A percentile compares a stretch with the other conserved stretches of the same genome.
These are phyloP conservation scores for Heliothis peltigera DNA, from an alignment of 2,888 invertebrate species.

Conservation along the genomic window DNA sequence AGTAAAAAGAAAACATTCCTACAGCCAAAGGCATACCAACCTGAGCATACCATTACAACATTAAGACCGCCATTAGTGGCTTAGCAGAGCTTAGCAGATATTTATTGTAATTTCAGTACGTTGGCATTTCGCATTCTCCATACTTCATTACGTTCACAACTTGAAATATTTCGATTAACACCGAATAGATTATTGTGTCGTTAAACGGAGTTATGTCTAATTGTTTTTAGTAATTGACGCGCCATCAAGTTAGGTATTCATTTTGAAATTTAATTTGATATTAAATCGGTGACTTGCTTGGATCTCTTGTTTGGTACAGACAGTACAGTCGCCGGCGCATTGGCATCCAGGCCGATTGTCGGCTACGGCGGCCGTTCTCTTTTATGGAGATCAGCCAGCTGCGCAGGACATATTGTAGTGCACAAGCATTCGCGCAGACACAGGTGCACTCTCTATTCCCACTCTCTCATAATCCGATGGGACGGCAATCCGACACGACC, in stretches of 20 bases:
- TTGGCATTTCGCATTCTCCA: slow-evolving; percentile 33
- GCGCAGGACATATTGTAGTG: too few relatives aligned
- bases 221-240: slow-evolving; percentile 30
- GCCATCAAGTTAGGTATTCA: not conserved
- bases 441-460: too few relatives aligned
- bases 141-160: slow-evolving; percentile 37
- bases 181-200: slow-evolving; percentile 21
- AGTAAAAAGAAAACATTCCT: not conserved
- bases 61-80: slow-evolving; percentile 41
- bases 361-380: too few relatives aligned
- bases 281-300: too few relatives aligned
- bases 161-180: slow-evolving; percentile 43
- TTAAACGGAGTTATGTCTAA: slow-evolving; percentile 30
- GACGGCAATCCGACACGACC: too few relatives aligned
- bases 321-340: too few relatives aligned
- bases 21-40: not conserved
- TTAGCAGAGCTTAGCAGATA: slow-evolving; percentile 42
- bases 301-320: too few relatives aligned
- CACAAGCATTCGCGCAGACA: too few relatives aligned
- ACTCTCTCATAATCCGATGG: too few relatives aligned
- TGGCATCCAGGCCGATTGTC: too few relatives aligned
- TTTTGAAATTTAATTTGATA: not conserved
- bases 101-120: slow-evolving; percentile 50
- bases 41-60: slow-evolving; percentile 31
- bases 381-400: too few relatives aligned